Base-by-base conservation (phyloP, 2,797 vertebrate species). In the Ctenosaura bakeri region DNA sequence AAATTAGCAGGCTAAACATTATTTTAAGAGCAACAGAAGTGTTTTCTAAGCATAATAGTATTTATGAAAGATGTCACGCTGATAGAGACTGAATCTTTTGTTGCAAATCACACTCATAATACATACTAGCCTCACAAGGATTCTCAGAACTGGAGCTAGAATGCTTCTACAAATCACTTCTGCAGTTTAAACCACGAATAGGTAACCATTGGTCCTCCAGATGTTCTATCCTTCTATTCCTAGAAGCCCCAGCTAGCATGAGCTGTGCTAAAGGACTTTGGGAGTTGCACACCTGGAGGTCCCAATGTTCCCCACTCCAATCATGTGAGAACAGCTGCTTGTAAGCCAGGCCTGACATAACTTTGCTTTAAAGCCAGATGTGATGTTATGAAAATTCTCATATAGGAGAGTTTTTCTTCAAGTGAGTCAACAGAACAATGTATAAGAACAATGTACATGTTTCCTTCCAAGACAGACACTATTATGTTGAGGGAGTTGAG, bases 51-150 rank as follows among this genome's bases (percentile, higher is more conserved):
- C 38, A 0, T 89, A 92, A 1, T 76, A 71, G 74, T 92, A 87
- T 94, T 93, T 95, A 89, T 88, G 88, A 91, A 91, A 94, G 81
- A 90, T 91, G 77, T n/a, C 64, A 46, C 1, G 66, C 6, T 78
- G 89, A 88, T 59, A 91, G 52, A 92, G 94, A 96, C n/a, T 89
- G 83, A 95, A 92, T 94, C 85, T 88, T 93, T 52, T 87, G 89
- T 2, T 90, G 59, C 20, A 22, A 62, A 62, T 22, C 4, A 62
- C 18, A 5, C 50, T 6, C 29, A 54, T 20, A 32, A 54, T 38
- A 77, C 35, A 59, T 10, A n/a, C 35, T 59, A 54, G 13, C 24
- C 56, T 62, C 54, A 59, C 16, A 76, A 62, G 16, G 2, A 24
- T 64, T 87, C 38, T 76, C 56, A 87, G 50, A 91, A 88, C 66